Conservation (phyloP, 2,113 vertebrate species). For the Engraulis encrasicolus region DNA sequence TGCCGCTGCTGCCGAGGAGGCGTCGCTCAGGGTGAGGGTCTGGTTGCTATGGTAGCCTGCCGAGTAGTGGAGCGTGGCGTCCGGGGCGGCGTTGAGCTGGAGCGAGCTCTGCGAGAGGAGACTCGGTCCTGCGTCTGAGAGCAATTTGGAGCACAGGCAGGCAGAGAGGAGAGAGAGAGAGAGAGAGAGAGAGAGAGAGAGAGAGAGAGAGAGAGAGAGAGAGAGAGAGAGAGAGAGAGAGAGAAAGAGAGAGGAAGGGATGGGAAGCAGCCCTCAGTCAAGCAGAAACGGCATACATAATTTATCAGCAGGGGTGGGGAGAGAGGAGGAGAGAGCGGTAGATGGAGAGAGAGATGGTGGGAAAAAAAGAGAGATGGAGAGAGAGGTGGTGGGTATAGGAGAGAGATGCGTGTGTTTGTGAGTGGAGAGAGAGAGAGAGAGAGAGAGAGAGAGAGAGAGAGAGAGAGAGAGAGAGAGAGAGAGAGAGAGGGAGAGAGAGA, state of each 20-base stretch:
- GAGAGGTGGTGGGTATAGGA: constrained; percentile 47
- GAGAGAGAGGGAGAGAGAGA: neutral
- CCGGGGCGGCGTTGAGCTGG: constrained; percentile 97
- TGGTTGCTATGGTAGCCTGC: constrained; percentile 99
- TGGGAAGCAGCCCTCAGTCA: constrained; percentile 59
- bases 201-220: too few relatives aligned
- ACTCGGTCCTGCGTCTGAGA: constrained; percentile 86
- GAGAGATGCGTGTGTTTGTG: too few relatives aligned
- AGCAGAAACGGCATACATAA: constrained; percentile 62
- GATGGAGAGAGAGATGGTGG: neutral
- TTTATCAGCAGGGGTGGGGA: constrained; percentile 60
- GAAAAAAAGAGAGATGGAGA: constrained; percentile 59
- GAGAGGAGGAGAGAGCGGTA: constrained; percentile 13
- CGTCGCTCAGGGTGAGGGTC: constrained; percentile 91
- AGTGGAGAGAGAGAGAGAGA: constrained; percentile 42
- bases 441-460: neutral
- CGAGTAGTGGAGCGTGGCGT: constrained; percentile 97
- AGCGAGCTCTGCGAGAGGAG: constrained; percentile 97
- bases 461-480: neutral
- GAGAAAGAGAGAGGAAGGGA: too few relatives aligned
- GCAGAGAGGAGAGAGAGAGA: too few relatives aligned
- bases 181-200: too few relatives aligned
- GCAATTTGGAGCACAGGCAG: constrained; percentile 84
- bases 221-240: too few relatives aligned
- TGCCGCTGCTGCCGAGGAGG: constrained; percentile 60